phyloP scores from a whole-genome alignment of 2,113 vertebrate species.

The Ptilorrhoa leucosticta region DNA sequence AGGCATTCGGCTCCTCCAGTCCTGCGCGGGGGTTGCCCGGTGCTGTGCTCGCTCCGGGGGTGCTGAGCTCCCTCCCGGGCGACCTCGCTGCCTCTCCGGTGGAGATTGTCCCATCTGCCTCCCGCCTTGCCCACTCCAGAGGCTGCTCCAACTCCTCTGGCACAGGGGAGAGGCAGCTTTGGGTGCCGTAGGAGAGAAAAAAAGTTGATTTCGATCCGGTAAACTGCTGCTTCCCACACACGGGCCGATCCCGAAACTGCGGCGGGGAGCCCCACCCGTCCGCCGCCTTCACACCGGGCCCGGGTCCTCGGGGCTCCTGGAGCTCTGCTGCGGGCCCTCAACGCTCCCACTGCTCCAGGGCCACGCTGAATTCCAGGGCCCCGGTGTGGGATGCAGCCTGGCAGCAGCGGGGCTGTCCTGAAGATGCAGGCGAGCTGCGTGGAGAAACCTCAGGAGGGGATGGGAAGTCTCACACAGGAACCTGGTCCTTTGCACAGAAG shows the following conservation, averaged over 20 bases:
- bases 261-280: background rate
- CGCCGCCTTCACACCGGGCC: background rate
- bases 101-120: background rate
- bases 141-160: background rate
- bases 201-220: background rate
- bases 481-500: background rate
- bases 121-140: background rate
- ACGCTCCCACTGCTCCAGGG: background rate
- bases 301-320: accelerated
- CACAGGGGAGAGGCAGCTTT: background rate
- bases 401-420: background rate
- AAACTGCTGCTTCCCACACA: background rate
- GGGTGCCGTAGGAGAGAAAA: background rate
- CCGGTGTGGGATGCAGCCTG: background rate
- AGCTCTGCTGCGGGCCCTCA: background rate
- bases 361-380: background rate
- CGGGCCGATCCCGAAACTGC: background rate
- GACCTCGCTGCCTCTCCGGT: too few species aligned
- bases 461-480: background rate
- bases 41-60: background rate
- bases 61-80: background rate
- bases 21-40: background rate
- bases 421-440: background rate
- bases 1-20: background rate
- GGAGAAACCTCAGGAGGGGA: background rate